Evolutionary conservation across 2,888 invertebrate genomes (phyloP), one percentile per base, ranked within the genome.

Genomic region (Nasonia oneida): DNA sequence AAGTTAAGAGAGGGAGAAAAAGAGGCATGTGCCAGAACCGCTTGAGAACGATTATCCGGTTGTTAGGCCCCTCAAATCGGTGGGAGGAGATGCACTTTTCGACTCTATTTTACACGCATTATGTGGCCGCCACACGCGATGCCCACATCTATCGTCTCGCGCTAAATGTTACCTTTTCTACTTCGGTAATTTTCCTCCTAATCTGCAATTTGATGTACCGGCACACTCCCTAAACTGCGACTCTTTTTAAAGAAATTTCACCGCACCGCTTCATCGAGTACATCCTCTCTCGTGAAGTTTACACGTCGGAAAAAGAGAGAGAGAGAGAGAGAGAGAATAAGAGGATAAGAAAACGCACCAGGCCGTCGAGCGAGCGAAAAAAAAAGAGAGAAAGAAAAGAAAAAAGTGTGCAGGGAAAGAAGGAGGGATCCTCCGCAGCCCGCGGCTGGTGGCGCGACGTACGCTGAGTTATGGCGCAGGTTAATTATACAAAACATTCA

Each of bases 21-120:
- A 76, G 71, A 39, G 67, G 80, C 86, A 84, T 87, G 77, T 71
- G 83, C 87, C 83, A 74, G 84, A 85, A 85, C 81, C 87, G 87
- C 88, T 87, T 80, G 86, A 87, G 85, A 88, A 88, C 89, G 90
- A 91, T 91, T 91, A 92, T 90, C 88, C 89, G 89, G 90, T 90
- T 90, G 91, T 91, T 91, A 90, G 89, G 85, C 81, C 87, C 57
- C 83, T 87, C 77, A 85, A 89, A 89, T 89, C 89, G 88, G 89
- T 88, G 89, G 90, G 87, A 89, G 89, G 89, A 89, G 88, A 89
- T 86, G 89, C 87, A 87, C 87, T 89, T 90, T 90, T 89, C 88
- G 86, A 88, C 87, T 87, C 86, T 67, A 84, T 87, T 88, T 88
- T 88, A 87, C 88, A 87, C 57, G 57, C 89, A 86, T 87, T 87